Base-by-base conservation (phyloP, 2,888 invertebrate genomes). In the Drosophila sordidula region DNA sequence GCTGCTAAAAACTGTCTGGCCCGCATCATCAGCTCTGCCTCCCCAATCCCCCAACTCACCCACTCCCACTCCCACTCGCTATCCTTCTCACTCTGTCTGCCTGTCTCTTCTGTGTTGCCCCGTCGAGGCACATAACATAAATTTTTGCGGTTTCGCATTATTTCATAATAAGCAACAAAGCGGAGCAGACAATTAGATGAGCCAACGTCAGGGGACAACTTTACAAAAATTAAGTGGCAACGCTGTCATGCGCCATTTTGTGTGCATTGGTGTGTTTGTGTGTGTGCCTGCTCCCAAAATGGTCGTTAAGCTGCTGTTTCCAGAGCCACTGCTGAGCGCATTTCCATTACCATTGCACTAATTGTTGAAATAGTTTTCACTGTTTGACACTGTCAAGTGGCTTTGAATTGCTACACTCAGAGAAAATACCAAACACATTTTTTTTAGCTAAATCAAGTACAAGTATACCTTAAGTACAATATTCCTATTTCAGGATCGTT, bases 211-310 rank as follows among this genome's bases (percentile, higher is more conserved):
- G 64, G 82, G 88, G 86, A 82, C 66, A 81, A 66, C 61, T 78
- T 79, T 61, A 78, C 68, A 67, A 64, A 76, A 87, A 85, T 82
- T 63, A 87, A 85, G 82, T 83, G 79, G 51, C 79, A 78, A 64
- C 68, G 66, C 58, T 70, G 75, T 41, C 58, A 42, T 29, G 65
- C 55, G 63, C 36, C 56, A 55, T 39, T 45, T 45, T 32, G 25
- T 47, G 34, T 36, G 25, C 54, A 36, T 44, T 22, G 22, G n/a
- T 44, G 41, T 61, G 49, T 51, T 32, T 47, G 41, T 25, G 12
- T 41, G 44, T 41, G 39, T 29, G 26, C 55, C 14, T 47, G 66
- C 29, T 67, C 83, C 77, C 83, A 58, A 58, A 83, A 88, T 72
- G 86, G 80, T 86, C 88, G 65, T 87, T 70, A 79, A 74, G 76